phyloP scores from a whole-genome alignment of 64 coral and sea anemone genomes.

The Actinia tenebrosa region DNA sequence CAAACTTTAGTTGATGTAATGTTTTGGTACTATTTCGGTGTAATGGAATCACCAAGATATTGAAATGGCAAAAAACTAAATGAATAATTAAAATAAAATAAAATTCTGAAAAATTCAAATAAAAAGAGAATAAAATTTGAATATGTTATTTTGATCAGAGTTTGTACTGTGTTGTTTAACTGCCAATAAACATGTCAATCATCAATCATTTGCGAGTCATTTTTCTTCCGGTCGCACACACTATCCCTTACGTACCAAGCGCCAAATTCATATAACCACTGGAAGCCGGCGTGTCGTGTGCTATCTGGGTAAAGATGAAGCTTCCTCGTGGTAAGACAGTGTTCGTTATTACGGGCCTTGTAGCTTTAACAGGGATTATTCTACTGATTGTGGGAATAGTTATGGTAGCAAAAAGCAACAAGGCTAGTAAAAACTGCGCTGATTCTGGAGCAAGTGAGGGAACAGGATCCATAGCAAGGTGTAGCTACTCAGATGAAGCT shows the following conservation, averaged over 20 bases:
- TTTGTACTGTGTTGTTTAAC: too few relatives aligned
- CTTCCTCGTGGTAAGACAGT: not conserved
- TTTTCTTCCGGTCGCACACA: not conserved
- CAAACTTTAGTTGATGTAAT: too few relatives aligned
- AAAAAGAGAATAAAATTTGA: too few relatives aligned
- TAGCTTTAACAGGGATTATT: conserved; percentile 41
- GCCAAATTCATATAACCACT: not conserved
- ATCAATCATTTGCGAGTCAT: not conserved
- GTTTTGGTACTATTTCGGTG: too few relatives aligned
- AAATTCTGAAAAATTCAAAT: too few relatives aligned
- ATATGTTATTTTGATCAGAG: too few relatives aligned
- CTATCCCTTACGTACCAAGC: not conserved
- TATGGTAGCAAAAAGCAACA: conserved; percentile 32
- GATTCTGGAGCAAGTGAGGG: not conserved
- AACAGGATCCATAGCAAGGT: not conserved
- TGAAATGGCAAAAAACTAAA: too few relatives aligned
- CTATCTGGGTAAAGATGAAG: not conserved
- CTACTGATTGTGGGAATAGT: conserved; percentile 60
- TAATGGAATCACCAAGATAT: too few relatives aligned
- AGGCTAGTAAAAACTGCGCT: not conserved
- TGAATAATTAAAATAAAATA: too few relatives aligned
- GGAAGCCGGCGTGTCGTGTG: not conserved
- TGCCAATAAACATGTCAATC: not conserved
- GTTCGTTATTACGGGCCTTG: not conserved
- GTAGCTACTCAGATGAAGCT: conserved; percentile 56